Conservation (phyloP, 2,113 vertebrate genomes). For the Mobula hypostoma region DNA sequence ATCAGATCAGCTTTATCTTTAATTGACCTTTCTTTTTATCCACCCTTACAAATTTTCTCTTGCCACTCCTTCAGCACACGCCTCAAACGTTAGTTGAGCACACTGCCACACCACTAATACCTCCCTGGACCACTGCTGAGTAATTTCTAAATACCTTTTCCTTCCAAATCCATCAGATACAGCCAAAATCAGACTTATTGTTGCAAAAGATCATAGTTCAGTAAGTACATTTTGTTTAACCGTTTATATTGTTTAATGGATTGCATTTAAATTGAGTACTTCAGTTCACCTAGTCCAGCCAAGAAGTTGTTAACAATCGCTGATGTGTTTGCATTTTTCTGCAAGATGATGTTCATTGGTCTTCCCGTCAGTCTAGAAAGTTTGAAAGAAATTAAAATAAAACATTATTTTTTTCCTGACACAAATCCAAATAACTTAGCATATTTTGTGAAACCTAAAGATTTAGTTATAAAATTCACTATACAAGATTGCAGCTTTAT, state of each 20-base stretch:
- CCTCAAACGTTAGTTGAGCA: background rate
- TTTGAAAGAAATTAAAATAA: background rate
- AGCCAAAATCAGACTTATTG: background rate
- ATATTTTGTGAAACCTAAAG: background rate
- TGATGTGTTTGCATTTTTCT: constrained; percentile 16
- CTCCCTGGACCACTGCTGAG: background rate
- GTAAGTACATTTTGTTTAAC: background rate
- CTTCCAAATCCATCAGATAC: background rate
- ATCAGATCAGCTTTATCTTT: no score
- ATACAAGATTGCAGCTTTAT: background rate
- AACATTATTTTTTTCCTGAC: background rate
- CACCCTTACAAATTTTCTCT: background rate
- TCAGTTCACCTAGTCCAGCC: constrained; percentile 24
- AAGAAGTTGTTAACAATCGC: constrained; percentile 25
- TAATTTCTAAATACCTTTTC: background rate
- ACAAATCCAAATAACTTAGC: background rate
- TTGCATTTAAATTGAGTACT: background rate
- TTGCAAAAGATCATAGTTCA: background rate
- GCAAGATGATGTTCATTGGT: background rate
- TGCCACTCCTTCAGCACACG: background rate
- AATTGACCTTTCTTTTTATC: background rate
- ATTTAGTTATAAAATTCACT: background rate
- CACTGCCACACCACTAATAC: background rate
- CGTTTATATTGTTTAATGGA: background rate
- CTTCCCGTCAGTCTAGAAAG: constrained; percentile 9